These are phyloP conservation scores for Laticauda colubrina DNA, from an alignment of 2,113 vertebrate genomes.

Conservation along the genomic window DNA sequence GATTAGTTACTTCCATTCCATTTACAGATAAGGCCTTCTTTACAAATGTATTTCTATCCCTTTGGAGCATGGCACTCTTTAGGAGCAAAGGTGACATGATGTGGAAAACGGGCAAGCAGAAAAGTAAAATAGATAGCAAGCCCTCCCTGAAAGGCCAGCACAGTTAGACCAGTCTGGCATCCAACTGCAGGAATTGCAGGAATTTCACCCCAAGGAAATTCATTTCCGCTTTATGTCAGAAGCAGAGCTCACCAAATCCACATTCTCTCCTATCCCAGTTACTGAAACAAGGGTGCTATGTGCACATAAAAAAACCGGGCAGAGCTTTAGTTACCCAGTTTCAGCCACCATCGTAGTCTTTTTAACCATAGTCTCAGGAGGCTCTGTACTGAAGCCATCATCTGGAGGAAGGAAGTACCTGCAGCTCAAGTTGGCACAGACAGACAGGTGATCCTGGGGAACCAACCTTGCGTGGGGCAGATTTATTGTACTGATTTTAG, in stretches of 20 bases:
- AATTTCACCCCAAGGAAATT: not conserved
- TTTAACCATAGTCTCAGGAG: not conserved
- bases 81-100: conserved; percentile 8
- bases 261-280: not conserved
- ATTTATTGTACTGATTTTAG: not conserved
- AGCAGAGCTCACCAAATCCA: not conserved
- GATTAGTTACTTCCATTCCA: conserved; percentile 33
- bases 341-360: not conserved
- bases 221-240: not conserved
- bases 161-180: not conserved
- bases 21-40: not conserved
- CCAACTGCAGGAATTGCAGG: not conserved
- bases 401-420: not conserved
- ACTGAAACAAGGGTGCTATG: not conserved
- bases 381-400: not conserved
- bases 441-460: not conserved
- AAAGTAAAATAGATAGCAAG: conserved; percentile 5
- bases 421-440: not conserved
- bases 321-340: not conserved
- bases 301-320: not conserved
- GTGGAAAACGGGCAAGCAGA: conserved; percentile 7
- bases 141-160: not conserved
- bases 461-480: not conserved
- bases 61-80: conserved; percentile 1
- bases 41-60: conserved; percentile 28